phyloP scores from a whole-genome alignment of 1,140 invertebrate species.

The Calliphora vicina region DNA sequence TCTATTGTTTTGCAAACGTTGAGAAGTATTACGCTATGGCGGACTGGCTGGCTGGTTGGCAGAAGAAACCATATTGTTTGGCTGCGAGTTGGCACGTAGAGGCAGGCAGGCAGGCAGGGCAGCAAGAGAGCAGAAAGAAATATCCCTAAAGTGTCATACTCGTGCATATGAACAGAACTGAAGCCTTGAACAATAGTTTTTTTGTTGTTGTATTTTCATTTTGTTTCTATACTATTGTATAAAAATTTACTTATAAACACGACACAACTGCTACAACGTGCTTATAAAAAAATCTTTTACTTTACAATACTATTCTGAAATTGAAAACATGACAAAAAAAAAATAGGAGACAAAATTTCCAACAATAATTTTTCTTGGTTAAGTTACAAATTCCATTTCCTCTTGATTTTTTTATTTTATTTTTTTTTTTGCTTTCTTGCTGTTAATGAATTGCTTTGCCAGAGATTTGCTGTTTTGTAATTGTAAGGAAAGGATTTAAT shows the following conservation, averaged over 20 bases:
- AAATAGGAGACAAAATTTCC: neutral
- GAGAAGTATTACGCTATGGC: neutral
- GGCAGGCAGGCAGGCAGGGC: too few relatives aligned
- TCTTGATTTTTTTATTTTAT: neutral
- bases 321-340: neutral
- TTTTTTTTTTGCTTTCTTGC: too few relatives aligned
- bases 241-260: neutral
- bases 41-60: neutral
- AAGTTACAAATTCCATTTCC: neutral
- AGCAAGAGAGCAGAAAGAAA: neutral
- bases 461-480: neutral
- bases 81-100: neutral
- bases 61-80: neutral
- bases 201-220: too few relatives aligned
- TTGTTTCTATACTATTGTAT: neutral
- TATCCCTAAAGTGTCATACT: conserved; percentile 8
- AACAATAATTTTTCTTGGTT: neutral
- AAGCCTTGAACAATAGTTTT: neutral
- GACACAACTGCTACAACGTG: neutral
- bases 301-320: too few relatives aligned
- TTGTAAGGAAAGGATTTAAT: conserved; percentile 3
- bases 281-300: neutral
- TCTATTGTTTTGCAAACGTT: neutral
- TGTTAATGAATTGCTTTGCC: neutral
- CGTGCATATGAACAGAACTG: neutral